phyloP scores from a whole-genome alignment of 53 echinoderm and acorn worm genomes.

The Holothuria leucospilota region DNA sequence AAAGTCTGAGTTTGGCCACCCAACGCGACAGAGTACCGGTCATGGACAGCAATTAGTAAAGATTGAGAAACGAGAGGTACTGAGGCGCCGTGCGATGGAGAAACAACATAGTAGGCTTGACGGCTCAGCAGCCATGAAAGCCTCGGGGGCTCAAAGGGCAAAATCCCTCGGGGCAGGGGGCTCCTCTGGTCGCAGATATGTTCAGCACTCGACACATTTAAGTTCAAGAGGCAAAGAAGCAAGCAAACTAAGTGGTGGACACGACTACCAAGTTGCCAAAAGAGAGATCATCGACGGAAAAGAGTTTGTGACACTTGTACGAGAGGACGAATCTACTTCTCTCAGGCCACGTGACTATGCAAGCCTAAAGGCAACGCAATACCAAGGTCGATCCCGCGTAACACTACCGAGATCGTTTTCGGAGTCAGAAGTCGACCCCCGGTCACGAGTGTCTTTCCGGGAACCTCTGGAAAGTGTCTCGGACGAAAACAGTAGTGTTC shows the following conservation, averaged over 20 bases:
- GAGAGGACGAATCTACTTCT: not conserved
- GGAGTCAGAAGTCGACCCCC: not conserved
- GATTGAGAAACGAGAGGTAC: not conserved
- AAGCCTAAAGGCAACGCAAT: not conserved
- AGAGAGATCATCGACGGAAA: constrained; percentile 21
- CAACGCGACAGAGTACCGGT: no score
- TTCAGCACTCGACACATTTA: not conserved
- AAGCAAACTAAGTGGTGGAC: not conserved
- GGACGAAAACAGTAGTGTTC: not conserved
- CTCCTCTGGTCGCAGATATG: not conserved
- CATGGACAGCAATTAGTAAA: not conserved
- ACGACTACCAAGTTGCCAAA: constrained; percentile 15
- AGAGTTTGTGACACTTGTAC: constrained; percentile 19
- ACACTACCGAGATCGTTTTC: constrained; percentile 24
- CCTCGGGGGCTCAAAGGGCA: constrained; percentile 21
- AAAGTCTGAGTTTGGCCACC: not conserved
- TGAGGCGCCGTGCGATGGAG: not conserved
- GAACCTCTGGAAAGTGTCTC: constrained; percentile 37
- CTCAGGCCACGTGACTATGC: not conserved
- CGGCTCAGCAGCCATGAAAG: constrained; percentile 22
- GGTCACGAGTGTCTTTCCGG: constrained; percentile 20
- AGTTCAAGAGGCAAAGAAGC: not conserved
- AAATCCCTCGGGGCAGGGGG: constrained; percentile 1
- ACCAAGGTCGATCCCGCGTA: not conserved
- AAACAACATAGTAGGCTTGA: not conserved